A percentile compares a stretch with the other conserved stretches of the same genome.
Conservation (phyloP, 2,797 vertebrate species). For the Lutjanus campechanus region DNA sequence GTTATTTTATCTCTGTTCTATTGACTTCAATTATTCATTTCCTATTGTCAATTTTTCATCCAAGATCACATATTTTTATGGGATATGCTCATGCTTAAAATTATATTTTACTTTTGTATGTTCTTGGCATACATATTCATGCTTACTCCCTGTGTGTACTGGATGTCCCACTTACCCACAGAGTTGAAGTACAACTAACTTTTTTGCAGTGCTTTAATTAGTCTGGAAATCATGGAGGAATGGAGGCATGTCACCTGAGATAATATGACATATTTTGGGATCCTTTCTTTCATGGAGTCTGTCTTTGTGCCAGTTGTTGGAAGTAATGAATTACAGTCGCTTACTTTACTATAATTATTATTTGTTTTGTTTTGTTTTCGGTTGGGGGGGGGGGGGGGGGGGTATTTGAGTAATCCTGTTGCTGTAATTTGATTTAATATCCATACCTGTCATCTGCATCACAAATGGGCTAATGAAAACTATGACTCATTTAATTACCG, state of each 20-base stretch:
- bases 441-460: too few relatives aligned
- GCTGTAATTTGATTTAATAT: too few relatives aligned
- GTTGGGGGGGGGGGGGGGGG: too few relatives aligned
- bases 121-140: constrained; percentile 30
- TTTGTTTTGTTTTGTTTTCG: neutral
- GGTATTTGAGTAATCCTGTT: too few relatives aligned
- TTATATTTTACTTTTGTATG: constrained; percentile 14
- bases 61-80: constrained; percentile 11
- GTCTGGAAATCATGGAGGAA: constrained; percentile 11
- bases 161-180: constrained; percentile 43
- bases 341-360: too few relatives aligned
- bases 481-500: too few relatives aligned
- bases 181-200: constrained; percentile 8
- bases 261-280: constrained; percentile 13
- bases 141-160: constrained; percentile 23
- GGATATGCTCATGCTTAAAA: constrained; percentile 19
- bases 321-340: too few relatives aligned
- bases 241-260: constrained; percentile 19
- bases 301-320: neutral
- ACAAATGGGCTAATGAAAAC: too few relatives aligned
- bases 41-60: neutral
- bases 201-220: constrained; percentile 33
- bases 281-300: neutral
- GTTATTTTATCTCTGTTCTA: neutral
- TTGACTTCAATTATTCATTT: neutral